Evolutionary conservation across 2,113 vertebrate species (phyloP).

Genomic region (Varanus salvator): DNA sequence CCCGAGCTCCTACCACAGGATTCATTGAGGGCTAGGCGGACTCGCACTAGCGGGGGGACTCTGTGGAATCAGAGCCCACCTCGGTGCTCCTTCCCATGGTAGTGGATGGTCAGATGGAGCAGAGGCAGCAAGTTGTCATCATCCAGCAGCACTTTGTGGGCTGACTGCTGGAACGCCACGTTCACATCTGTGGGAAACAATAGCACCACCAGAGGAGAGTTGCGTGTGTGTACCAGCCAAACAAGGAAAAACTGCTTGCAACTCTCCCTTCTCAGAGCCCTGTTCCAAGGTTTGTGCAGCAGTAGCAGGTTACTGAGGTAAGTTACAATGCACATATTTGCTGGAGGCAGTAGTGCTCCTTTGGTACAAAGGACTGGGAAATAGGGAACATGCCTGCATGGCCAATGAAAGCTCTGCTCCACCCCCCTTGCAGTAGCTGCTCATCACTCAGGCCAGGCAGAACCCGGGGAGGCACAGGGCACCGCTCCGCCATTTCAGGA

Average conservation of each 20-base stretch:
- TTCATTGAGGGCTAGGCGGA: too few species aligned
- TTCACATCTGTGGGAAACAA: slow-evolving; percentile 87
- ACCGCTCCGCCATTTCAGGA: neutral
- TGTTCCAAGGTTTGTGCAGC: neutral
- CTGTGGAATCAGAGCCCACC: slow-evolving; percentile 72
- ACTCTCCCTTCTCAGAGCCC: neutral
- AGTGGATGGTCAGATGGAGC: slow-evolving; percentile 93
- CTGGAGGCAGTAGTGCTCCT: neutral
- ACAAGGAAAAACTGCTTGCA: neutral
- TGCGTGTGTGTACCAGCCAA: neutral
- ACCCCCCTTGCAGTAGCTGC: neutral
- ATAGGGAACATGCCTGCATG: too few species aligned
- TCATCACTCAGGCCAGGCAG: neutral
- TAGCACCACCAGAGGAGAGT: neutral
- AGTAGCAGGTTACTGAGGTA: neutral
- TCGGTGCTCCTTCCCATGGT: slow-evolving; percentile 94
- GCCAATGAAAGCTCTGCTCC: neutral
- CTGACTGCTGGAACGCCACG: slow-evolving; percentile 96
- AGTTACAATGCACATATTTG: too few species aligned
- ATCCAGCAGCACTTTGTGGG: slow-evolving; percentile 94
- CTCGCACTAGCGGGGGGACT: neutral
- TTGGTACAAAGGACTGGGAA: neutral
- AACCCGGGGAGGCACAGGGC: neutral
- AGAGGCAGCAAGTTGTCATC: slow-evolving; percentile 97
- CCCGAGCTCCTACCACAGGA: neutral